A percentile compares a stretch with the other conserved stretches of the same genome.
These are phyloP conservation scores for Gasteruption jaculator DNA, from an alignment of 2,888 invertebrate genomes.

Conservation along the genomic window DNA sequence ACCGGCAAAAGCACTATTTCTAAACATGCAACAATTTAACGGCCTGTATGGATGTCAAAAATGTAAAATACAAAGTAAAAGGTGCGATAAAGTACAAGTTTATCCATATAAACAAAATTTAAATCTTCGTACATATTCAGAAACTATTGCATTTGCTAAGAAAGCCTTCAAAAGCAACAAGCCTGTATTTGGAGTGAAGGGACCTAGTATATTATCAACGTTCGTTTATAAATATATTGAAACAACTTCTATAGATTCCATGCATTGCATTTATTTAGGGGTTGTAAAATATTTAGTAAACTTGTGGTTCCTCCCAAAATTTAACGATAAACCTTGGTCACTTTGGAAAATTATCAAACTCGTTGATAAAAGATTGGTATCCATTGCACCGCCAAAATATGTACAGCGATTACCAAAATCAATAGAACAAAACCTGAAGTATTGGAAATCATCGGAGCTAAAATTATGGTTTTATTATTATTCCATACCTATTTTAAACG, in stretches of 20 bases:
- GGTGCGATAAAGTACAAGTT: constrained; percentile 2
- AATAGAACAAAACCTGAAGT: constrained; percentile 11
- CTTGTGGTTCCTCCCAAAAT: constrained; percentile 13
- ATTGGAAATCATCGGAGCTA: constrained; percentile 19
- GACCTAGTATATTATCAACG: constrained; percentile 13
- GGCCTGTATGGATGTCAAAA: constrained; percentile 15
- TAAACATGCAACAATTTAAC: constrained; percentile 18
- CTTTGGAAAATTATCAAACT: constrained; percentile 1
- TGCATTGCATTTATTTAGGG: constrained; percentile 20
- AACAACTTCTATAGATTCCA: constrained; percentile 17
- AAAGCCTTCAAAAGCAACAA: constrained; percentile 7
- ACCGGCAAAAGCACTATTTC: constrained; percentile 20
- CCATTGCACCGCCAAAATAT: constrained; percentile 14
- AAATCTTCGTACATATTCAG: constrained; percentile 11
- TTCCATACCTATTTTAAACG: constrained; percentile 15
- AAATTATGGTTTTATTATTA: constrained; percentile 19
- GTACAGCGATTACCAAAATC: constrained; percentile 16
- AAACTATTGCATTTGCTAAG: constrained; percentile 8
- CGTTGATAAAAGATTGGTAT: constrained; percentile 13
- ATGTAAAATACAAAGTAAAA: constrained; percentile 8
- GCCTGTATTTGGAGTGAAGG: constrained; percentile 18
- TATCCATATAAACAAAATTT: constrained; percentile 15
- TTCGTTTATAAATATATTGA: constrained; percentile 12
- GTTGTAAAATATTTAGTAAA: constrained; percentile 7
- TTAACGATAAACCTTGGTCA: constrained; percentile 9